phyloP scores from a whole-genome alignment of 92 coral and sea anemone species.

The Bergia sp. region DNA sequence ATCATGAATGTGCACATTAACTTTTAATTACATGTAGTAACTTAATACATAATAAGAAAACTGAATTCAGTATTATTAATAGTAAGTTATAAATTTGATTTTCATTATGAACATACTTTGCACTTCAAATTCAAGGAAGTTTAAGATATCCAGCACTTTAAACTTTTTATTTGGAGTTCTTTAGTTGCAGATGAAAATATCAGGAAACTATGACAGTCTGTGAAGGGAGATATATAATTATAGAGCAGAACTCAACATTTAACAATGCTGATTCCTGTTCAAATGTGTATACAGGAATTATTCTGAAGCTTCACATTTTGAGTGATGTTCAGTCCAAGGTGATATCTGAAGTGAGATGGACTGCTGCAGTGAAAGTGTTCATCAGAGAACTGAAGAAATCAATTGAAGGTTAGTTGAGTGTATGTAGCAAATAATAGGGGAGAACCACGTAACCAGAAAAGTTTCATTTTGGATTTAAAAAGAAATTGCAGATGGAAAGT shows the following conservation, averaged over 20 bases:
- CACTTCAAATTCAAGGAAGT: no score
- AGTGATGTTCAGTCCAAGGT: constrained; percentile 75
- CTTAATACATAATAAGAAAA: no score
- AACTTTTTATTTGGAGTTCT: no score
- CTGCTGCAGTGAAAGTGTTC: constrained; percentile 68
- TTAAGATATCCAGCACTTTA: no score
- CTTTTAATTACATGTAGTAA: no score
- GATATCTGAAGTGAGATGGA: constrained; percentile 76
- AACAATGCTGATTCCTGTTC: background rate
- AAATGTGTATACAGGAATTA: constrained; percentile 19
- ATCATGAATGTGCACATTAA: no score
- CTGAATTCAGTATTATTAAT: no score
- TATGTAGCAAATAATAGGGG: background rate
- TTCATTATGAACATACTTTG: no score
- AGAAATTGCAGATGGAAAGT: background rate
- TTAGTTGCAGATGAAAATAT: no score
- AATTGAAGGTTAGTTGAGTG: constrained; percentile 65
- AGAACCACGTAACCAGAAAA: background rate
- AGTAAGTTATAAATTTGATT: no score
- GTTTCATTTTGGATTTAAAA: background rate
- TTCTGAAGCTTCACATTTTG: constrained; percentile 70
- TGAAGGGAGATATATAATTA: no score
- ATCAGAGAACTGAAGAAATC: constrained; percentile 74
- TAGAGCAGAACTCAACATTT: background rate
- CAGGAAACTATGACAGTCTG: no score